These are phyloP conservation scores for Falco columbarius DNA, from an alignment of 2,797 vertebrate species.

Conservation along the genomic window DNA sequence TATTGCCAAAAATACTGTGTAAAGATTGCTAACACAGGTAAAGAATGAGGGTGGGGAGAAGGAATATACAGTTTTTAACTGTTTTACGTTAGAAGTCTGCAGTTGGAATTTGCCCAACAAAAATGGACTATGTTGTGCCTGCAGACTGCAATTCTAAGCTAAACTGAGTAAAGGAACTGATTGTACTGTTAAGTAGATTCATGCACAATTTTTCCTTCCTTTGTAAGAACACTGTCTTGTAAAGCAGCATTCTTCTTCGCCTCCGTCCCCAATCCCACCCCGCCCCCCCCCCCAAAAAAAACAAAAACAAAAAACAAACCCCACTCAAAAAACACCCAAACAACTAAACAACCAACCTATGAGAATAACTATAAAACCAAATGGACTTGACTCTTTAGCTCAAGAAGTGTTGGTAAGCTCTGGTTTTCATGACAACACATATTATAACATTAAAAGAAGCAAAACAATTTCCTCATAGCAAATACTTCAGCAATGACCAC, in stretches of 20 bases:
- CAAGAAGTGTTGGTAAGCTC: background rate
- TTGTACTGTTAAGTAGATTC: background rate
- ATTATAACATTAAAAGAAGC: background rate
- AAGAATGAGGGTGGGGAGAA: background rate
- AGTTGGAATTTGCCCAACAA: background rate
- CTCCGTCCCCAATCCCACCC: no score
- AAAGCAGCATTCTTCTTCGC: background rate
- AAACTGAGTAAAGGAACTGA: background rate
- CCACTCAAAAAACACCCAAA: no score
- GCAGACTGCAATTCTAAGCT: background rate
- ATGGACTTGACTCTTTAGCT: background rate
- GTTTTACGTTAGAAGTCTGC: background rate
- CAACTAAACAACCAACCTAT: no score
- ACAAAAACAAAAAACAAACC: background rate
- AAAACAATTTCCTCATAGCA: background rate
- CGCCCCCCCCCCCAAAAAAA: no score
- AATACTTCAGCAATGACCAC: background rate
- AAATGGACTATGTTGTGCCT: background rate
- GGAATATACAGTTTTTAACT: background rate
- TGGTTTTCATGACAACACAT: background rate
- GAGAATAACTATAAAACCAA: background rate
- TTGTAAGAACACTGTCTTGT: background rate
- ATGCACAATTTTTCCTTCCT: background rate
- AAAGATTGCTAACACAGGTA: background rate
- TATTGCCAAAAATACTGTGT: background rate